A percentile compares a stretch with the other conserved stretches of the same genome.
Evolutionary conservation across 1,140 invertebrate species (phyloP).

Genomic region (Aphaenogaster rudis): DNA sequence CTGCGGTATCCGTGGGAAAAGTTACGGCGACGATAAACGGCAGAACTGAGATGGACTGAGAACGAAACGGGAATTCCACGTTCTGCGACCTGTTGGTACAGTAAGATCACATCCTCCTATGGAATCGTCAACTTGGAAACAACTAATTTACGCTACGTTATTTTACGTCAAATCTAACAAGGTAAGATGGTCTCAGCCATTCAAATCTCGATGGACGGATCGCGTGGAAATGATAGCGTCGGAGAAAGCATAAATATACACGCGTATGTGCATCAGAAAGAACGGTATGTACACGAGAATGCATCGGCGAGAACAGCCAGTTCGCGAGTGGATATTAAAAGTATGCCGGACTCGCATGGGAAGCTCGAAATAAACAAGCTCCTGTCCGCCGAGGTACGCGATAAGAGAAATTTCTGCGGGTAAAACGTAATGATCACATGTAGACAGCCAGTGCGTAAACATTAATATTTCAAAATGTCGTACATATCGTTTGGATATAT

Average conservation of each 20-base stretch:
- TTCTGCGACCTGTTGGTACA: background rate
- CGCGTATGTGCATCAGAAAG: conserved; percentile 29
- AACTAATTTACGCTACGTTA: conserved; percentile 45
- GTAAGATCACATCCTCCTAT: background rate
- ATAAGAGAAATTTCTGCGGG: background rate
- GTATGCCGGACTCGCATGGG: background rate
- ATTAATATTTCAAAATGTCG: conserved; percentile 78
- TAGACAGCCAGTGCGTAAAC: conserved; percentile 77
- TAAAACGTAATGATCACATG: conserved; percentile 80
- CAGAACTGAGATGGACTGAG: background rate
- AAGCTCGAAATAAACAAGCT: conserved; percentile 21
- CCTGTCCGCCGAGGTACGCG: background rate
- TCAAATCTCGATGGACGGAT: conserved; percentile 63
- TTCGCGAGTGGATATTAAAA: background rate
- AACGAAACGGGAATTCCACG: conserved; percentile 8
- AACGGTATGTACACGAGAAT: conserved; percentile 64
- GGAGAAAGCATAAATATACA: conserved; percentile 56
- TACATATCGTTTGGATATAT: conserved; percentile 73
- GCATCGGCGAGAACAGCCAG: conserved; percentile 25
- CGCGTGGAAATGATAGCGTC: conserved; percentile 52
- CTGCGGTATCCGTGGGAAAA: background rate
- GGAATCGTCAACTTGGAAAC: background rate
- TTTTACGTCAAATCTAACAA: conserved; percentile 25
- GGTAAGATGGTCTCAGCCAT: conserved; percentile 8
- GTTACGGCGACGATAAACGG: background rate